phyloP scores from a whole-genome alignment of 2,113 vertebrate genomes.

The Epinephelus lanceolatus region DNA sequence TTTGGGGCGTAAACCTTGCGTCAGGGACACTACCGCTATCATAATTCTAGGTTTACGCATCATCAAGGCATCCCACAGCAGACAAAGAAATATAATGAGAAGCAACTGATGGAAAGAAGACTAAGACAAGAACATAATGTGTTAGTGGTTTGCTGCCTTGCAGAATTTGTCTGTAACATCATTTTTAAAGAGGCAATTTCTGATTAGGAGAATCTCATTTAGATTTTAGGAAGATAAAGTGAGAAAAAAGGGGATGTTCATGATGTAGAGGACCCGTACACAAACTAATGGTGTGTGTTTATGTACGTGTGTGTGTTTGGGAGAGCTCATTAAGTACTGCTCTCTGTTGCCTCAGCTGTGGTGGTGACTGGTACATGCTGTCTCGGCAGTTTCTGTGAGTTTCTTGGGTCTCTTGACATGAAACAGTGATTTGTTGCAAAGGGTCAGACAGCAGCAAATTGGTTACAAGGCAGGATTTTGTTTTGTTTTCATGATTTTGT shows the following conservation, averaged over 20 bases:
- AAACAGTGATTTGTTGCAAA: slow-evolving; percentile 63
- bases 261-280: slow-evolving; percentile 16
- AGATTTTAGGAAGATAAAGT: slow-evolving; percentile 43
- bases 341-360: slow-evolving; percentile 84
- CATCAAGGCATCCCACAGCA: slow-evolving; percentile 36
- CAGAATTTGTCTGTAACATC: slow-evolving; percentile 22
- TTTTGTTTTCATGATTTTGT: slow-evolving; percentile 14
- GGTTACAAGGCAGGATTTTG: slow-evolving; percentile 44
- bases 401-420: slow-evolving; percentile 68
- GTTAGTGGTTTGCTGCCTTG: slow-evolving; percentile 22
- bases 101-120: slow-evolving; percentile 37
- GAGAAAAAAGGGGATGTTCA: slow-evolving; percentile 51
- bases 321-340: slow-evolving; percentile 46
- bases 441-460: slow-evolving; percentile 62
- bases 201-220: slow-evolving; percentile 30
- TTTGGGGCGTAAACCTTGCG: too few species aligned
- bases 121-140: slow-evolving; percentile 2
- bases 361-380: slow-evolving; percentile 73
- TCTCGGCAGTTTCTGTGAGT: slow-evolving; percentile 66
- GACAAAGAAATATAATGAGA: slow-evolving; percentile 33
- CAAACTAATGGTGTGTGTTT: slow-evolving; percentile 21
- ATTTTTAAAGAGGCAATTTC: slow-evolving; percentile 27
- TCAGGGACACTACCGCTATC: too few species aligned
- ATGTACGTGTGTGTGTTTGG: slow-evolving; percentile 30
- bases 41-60: background rate